A percentile compares a stretch with the other conserved stretches of the same genome.
Conservation (phyloP, 2,888 invertebrate species). For the Athetis lepigone region DNA sequence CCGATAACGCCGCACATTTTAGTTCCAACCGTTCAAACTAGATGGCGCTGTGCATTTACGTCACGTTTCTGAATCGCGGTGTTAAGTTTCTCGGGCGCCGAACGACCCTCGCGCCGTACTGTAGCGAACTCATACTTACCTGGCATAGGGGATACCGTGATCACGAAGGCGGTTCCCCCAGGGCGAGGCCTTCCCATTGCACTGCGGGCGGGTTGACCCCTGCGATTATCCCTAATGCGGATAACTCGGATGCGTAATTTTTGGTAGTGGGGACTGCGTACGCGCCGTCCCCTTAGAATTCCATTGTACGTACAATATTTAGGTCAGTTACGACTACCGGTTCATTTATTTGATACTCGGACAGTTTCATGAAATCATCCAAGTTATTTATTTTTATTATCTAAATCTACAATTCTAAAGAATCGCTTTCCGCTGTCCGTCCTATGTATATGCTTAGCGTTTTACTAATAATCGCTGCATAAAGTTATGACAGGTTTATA, state of each 20-base stretch:
- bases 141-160: constrained; percentile 1
- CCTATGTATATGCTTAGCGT: too few relatives aligned
- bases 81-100: constrained; percentile 1
- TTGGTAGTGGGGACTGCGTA: constrained; percentile 3
- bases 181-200: constrained; percentile 1
- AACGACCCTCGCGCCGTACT: not conserved
- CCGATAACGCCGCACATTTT: not conserved
- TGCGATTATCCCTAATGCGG: constrained; percentile 2
- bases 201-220: constrained; percentile 1
- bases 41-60: constrained; percentile 5
- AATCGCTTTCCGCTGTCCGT: too few relatives aligned
- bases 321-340: too few relatives aligned
- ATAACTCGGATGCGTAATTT: constrained; percentile 1
- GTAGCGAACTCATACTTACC: not conserved
- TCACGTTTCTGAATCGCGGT: constrained; percentile 9
- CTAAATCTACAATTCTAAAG: too few relatives aligned
- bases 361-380: too few relatives aligned
- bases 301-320: not conserved
- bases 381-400: too few relatives aligned
- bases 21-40: not conserved
- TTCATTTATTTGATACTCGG: too few relatives aligned
- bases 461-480: too few relatives aligned
- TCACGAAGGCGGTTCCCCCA: not conserved
- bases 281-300: constrained; percentile 1
- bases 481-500: too few relatives aligned